Evolutionary conservation across 1,140 invertebrate species (phyloP), one percentile per base, ranked within the genome.

Genomic region (Zophobas morio): DNA sequence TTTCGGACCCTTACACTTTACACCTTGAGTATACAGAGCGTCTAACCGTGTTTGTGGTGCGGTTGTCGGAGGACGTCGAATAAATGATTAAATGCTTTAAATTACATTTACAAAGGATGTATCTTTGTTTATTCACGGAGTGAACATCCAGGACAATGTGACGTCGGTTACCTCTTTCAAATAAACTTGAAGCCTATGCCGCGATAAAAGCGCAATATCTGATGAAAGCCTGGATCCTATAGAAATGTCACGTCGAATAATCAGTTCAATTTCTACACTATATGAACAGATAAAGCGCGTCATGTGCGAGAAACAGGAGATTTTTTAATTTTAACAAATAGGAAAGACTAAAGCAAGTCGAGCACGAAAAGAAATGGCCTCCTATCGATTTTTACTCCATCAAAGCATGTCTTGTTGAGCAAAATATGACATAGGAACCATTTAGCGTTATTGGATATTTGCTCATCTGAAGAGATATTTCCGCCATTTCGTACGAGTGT

Each of bases 1-100:
- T 77, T 73, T 73, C 56, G 35, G 71, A 56, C 71, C 71, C 71
- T 73, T 73, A 56, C 71, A 54, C 35, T 56, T 56, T 73, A 73
- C 71, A 73, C 71, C 71, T 73, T 73, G 37, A 73, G 51, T 54
- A 72, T 47, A 72, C 70, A 72, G 42, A 37, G 37, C 37, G 35
- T 46, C 47, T 40, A 35, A 47, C 36, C 66, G n/a, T 63, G 35
- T 70, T 70, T 70, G 36, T 46, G n/a, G 34, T 70, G n/a, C 40
- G 63, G 42, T 42, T 54, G 49, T 73, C 49, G 39, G 20, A 73
- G 71, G 71, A 73, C 71, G 20, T 42, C 49, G 39, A 56, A 54
- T 37, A 72, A 72, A 6, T 73, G 39, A 73, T 54, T 73, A 54
- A 73, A 73, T 73, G 49, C 54, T 73, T 73, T 56, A 73, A 73